Conservation (phyloP, 64 coral and sea anemone species). For the Orbicella faveolata region DNA sequence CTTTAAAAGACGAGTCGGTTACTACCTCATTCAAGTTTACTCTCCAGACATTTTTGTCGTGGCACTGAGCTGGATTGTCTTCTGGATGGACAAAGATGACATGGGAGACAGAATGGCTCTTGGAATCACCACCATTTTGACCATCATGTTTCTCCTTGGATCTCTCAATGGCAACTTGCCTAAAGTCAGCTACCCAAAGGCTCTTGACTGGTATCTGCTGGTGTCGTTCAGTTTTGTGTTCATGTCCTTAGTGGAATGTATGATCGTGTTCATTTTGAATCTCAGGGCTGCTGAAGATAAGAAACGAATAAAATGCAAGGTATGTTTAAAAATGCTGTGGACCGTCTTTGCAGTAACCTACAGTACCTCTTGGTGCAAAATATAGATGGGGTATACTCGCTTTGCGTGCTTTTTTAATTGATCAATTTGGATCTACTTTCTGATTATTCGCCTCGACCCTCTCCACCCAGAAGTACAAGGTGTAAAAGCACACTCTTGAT, state of each 20-base stretch:
- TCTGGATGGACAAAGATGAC: constrained; percentile 63
- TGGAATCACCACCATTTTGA: constrained; percentile 75
- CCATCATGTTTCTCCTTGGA: constrained; percentile 74
- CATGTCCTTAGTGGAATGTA: constrained; percentile 72
- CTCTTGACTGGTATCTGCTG: constrained; percentile 85
- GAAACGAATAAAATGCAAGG: constrained; percentile 6
- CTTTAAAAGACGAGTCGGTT: constrained; percentile 43
- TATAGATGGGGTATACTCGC: background rate
- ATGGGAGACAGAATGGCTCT: constrained; percentile 57
- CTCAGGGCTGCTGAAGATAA: background rate
- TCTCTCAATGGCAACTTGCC: constrained; percentile 67
- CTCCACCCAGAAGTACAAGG: too few species aligned
- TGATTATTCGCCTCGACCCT: too few species aligned
- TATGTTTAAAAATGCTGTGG: background rate
- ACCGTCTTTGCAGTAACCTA: background rate
- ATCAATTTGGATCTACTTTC: too few species aligned
- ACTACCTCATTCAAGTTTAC: constrained; percentile 62
- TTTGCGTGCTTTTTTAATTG: too few species aligned
- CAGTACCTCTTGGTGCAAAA: background rate
- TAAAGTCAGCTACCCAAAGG: constrained; percentile 82
- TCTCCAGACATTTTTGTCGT: constrained; percentile 61
- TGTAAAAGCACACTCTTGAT: too few species aligned
- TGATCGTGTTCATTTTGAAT: constrained; percentile 38
- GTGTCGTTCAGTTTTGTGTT: constrained; percentile 84
- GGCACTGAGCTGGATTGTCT: constrained; percentile 52